Conservation (phyloP, 2,888 invertebrate species). For the Entomobrya multifasciata region DNA sequence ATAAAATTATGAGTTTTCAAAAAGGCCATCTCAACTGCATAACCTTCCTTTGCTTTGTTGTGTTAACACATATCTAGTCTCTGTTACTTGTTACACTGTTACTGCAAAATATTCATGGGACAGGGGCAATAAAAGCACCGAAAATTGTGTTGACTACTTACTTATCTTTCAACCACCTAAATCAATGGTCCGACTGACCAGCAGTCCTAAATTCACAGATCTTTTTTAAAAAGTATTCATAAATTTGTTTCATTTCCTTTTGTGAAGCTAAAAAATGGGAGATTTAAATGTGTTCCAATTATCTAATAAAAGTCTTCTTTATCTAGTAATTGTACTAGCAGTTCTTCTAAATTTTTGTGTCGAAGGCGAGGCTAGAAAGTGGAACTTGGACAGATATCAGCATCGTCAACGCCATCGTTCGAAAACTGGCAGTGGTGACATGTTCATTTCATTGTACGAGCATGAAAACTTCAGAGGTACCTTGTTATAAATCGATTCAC, state of each 20-base stretch:
- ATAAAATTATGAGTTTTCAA: background rate
- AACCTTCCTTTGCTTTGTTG: background rate
- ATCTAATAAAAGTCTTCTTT: too few species aligned
- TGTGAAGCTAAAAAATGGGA: too few species aligned
- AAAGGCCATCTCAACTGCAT: background rate
- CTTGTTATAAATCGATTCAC: background rate
- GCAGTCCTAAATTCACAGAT: too few species aligned
- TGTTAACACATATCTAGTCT: background rate
- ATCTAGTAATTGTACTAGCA: background rate
- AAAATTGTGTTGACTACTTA: background rate
- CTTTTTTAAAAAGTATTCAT: background rate
- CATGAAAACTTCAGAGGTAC: conserved; percentile 70
- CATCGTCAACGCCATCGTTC: conserved; percentile 38
- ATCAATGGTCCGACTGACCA: background rate
- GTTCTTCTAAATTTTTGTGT: background rate
- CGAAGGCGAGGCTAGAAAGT: background rate
- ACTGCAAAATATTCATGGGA: background rate
- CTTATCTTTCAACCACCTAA: background rate
- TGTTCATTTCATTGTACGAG: conserved; percentile 66
- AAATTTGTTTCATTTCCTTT: too few species aligned
- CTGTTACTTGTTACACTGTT: background rate
- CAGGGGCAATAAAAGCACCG: conserved; percentile 8
- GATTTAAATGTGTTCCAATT: background rate
- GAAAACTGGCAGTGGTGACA: conserved; percentile 37
- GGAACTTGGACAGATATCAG: conserved; percentile 47